These are phyloP conservation scores for Poeciliopsis presidionis DNA, from an alignment of 2,797 vertebrate species.

Conservation along the genomic window DNA sequence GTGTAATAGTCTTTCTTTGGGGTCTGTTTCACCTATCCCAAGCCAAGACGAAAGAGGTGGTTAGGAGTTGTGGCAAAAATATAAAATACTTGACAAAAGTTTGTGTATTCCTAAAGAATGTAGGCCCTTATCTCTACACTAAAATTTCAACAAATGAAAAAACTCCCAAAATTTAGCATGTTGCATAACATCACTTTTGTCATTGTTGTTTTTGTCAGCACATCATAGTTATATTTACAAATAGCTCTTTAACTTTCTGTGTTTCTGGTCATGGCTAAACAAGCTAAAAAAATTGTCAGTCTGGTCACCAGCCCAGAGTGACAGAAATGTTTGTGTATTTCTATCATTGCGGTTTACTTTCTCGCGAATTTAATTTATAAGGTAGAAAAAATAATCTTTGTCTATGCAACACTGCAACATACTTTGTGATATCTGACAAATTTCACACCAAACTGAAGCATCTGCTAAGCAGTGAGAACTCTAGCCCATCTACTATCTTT, in stretches of 20 bases:
- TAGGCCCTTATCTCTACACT: not conserved
- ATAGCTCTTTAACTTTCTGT: not conserved
- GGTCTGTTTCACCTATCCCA: not conserved
- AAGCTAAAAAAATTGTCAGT: not conserved
- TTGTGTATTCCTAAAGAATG: not conserved
- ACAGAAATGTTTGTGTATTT: not conserved
- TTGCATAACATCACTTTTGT: not conserved
- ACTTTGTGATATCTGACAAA: conserved; percentile 45
- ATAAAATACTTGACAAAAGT: not conserved
- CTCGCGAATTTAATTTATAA: not conserved
- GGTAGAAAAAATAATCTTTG: not conserved
- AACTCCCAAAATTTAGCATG: not conserved
- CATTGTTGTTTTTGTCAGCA: not conserved
- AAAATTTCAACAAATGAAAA: not conserved
- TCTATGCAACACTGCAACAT: conserved; percentile 1
- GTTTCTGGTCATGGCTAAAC: not conserved
- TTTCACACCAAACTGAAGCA: conserved; percentile 56
- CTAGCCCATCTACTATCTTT: conserved; percentile 62
- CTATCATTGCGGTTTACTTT: not conserved
- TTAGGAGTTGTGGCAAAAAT: not conserved
- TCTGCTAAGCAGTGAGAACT: conserved; percentile 43
- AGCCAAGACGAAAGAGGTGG: not conserved
- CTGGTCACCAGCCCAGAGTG: not conserved
- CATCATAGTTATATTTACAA: not conserved
- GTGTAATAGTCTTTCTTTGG: not conserved